A percentile compares a stretch with the other conserved stretches of the same genome.
Conservation (phyloP, 2,888 invertebrate species). For the Tuta absoluta region DNA sequence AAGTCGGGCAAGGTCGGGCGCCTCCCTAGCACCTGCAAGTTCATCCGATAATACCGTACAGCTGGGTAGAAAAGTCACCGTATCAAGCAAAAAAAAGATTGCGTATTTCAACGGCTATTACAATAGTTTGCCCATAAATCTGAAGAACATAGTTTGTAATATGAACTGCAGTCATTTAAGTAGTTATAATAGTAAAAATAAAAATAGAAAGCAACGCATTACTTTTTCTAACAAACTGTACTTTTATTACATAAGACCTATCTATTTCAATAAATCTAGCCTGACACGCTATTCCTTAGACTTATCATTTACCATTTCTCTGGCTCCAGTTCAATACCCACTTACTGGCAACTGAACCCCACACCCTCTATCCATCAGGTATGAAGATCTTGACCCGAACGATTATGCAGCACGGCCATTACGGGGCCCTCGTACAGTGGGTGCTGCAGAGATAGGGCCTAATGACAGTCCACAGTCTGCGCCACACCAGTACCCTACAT, state of each 20-base stretch:
- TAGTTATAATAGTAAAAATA: no score
- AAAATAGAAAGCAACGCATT: no score
- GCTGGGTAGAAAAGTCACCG: not conserved
- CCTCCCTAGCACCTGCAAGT: conserved; percentile 52
- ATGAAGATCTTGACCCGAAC: conserved; percentile 43
- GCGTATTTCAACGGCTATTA: no score
- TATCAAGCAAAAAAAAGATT: no score
- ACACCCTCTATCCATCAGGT: conserved; percentile 22
- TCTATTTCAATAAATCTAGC: no score
- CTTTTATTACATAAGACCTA: no score
- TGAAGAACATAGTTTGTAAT: no score
- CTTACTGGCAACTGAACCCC: not conserved
- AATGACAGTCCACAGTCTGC: conserved; percentile 48
- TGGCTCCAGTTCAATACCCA: not conserved
- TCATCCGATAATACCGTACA: conserved; percentile 35
- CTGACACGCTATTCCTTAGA: no score
- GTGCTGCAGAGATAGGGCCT: conserved; percentile 41
- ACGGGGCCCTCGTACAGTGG: conserved; percentile 34
- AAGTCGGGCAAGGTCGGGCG: conserved; percentile 62
- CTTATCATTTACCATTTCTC: not conserved
- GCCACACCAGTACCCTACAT: conserved; percentile 18
- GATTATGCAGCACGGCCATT: conserved; percentile 38
- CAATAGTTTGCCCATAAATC: no score
- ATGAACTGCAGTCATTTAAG: no score
- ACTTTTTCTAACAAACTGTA: no score